phyloP scores from a whole-genome alignment of 2,888 invertebrate genomes.

The Camponotus fellah region DNA sequence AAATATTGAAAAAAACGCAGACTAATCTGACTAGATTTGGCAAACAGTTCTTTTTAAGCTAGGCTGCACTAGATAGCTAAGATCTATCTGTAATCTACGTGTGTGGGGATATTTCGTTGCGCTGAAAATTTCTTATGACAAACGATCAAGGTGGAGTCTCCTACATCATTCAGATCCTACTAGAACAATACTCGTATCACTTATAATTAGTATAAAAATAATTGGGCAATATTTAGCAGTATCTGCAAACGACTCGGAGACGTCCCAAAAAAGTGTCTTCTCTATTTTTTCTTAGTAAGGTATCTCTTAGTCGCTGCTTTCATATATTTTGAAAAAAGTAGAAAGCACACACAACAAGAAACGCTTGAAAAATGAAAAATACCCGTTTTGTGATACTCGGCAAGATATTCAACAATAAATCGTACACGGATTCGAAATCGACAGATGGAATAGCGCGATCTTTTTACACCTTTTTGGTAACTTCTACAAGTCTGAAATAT shows the following conservation, averaged over 20 bases:
- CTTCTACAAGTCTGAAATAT: constrained; percentile 74
- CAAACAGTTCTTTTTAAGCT: constrained; percentile 63
- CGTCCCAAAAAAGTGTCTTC: constrained; percentile 52
- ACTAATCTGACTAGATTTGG: constrained; percentile 68
- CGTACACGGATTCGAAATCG: not conserved
- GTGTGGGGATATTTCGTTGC: constrained; percentile 78
- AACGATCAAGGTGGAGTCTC: constrained; percentile 25
- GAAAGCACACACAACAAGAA: not conserved
- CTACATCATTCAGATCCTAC: constrained; percentile 2
- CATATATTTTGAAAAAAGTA: not conserved
- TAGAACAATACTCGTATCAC: constrained; percentile 59
- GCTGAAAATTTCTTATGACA: constrained; percentile 67
- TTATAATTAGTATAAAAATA: constrained; percentile 85
- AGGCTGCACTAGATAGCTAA: constrained; percentile 69
- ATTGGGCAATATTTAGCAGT: constrained; percentile 78
- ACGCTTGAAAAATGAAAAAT: constrained; percentile 2
- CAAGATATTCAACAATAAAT: constrained; percentile 19
- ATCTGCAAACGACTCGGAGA: constrained; percentile 73
- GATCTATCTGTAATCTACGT: constrained; percentile 56
- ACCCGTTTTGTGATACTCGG: not conserved
- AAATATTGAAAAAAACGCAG: constrained; percentile 37
- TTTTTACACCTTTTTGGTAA: constrained; percentile 43
- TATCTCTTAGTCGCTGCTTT: constrained; percentile 11
- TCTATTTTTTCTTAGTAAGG: not conserved
- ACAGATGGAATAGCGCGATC: not conserved